phyloP scores from a whole-genome alignment of 2,888 invertebrate genomes.

The Stratiomys singularior region DNA sequence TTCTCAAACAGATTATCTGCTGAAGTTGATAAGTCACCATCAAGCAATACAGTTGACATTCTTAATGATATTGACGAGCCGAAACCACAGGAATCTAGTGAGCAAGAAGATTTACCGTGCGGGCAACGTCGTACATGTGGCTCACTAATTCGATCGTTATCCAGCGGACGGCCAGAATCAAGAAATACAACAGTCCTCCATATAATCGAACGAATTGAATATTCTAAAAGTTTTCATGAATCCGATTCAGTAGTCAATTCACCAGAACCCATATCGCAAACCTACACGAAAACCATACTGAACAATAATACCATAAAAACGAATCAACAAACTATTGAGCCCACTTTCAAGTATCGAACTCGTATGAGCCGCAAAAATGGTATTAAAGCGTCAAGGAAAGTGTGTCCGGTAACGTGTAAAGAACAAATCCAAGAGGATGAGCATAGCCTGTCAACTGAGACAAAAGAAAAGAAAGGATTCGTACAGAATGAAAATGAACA shows the following conservation, averaged over 20 bases:
- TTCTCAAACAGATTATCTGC: background rate
- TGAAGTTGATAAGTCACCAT: background rate
- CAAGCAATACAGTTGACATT: background rate
- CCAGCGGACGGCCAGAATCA: background rate
- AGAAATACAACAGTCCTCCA: background rate
- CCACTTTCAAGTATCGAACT: background rate
- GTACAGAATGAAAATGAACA: background rate
- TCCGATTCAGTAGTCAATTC: background rate
- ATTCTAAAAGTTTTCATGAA: background rate
- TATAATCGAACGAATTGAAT: slow-evolving; percentile 33
- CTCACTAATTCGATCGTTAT: slow-evolving; percentile 11
- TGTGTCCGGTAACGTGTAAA: background rate
- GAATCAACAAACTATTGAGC: background rate
- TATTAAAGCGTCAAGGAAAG: background rate
- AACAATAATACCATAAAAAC: slow-evolving; percentile 8
- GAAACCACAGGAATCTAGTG: background rate
- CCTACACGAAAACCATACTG: background rate
- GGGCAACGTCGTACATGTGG: slow-evolving; percentile 44
- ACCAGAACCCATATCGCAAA: background rate
- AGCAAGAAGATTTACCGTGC: background rate
- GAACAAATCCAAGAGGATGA: background rate
- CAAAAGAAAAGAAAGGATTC: background rate
- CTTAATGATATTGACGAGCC: background rate
- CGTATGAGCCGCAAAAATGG: slow-evolving; percentile 36
- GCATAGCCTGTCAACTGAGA: background rate